Percentiles rank a stretch among this genome's conserved stretches.
Conservation (phyloP, 2,113 vertebrate genomes). For the Ceuthmochares aereus region DNA sequence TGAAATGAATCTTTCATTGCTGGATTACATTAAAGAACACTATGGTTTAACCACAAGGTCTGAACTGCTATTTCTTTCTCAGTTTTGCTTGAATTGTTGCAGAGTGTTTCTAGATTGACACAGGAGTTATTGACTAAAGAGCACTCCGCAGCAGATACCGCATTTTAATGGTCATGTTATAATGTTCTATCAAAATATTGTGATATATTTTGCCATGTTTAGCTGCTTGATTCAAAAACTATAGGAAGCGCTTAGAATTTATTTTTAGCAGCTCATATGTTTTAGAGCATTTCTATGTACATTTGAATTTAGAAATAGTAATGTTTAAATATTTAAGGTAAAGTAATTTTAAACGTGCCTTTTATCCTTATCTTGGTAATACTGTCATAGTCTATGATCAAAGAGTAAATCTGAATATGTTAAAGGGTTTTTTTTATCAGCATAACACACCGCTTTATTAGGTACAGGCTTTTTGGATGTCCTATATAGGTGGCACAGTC, state of each 20-base stretch:
- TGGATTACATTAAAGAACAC: background rate
- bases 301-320: constrained; percentile 31
- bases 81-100: background rate
- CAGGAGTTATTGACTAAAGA: background rate
- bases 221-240: background rate
- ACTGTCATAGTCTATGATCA: background rate
- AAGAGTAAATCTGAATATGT: constrained; percentile 12
- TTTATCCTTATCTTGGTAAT: constrained; percentile 26
- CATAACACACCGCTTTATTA: background rate
- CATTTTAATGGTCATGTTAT: background rate
- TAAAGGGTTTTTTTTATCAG: background rate
- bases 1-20: background rate
- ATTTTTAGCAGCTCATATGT: constrained; percentile 10
- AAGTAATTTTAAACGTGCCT: background rate
- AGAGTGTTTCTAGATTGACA: background rate
- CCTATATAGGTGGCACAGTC: background rate
- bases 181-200: constrained; percentile 2
- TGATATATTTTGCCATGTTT: constrained; percentile 7
- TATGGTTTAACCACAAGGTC: background rate
- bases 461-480: background rate
- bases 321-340: constrained; percentile 23
- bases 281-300: background rate
- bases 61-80: background rate
- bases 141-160: background rate
- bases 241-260: background rate